Evolutionary conservation across 2,888 invertebrate species (phyloP), one percentile per base, ranked within the genome.

Genomic region (Caradrina kadenii): DNA sequence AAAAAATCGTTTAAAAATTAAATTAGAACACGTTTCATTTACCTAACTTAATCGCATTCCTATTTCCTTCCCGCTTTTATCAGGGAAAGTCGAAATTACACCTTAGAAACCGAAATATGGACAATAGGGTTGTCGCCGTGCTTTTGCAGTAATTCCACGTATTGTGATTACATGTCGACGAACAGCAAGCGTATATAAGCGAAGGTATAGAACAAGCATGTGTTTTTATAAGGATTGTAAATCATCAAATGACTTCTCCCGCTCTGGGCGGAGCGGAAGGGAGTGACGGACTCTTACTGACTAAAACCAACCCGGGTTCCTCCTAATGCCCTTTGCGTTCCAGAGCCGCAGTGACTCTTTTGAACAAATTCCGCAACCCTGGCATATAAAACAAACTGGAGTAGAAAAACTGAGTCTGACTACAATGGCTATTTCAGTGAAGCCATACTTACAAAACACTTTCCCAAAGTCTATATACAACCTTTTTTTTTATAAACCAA

Each of bases 401-500:
- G 1, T 31, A 45, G 17, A 55, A 15, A 45, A 17, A 45, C 17
- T 45, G 17, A 17, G 17, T 17, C 39, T 22, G 13, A 8, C 15
- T 1, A 73, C 64, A 74, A 67, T 31, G 2, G 31, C 49, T 49
- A 53, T 65, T 66, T 3, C 42, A 19, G 42, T 17, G 15, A 35
- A 68, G 39, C 15, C 42, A 19, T 19, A 22, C 59, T 71, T 49
- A 77, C 39, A 60, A 60, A 71, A 53, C 26, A 56, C 52, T 50
- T 63, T 26, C 17, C 21, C 52, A 39, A 19, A 59, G 53, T 53
- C 63, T 69, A 76, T 69, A 76, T 60, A 63, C 65, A 79, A 83
- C 70, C 70, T 81, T 83, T 73, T 58, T n/a, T 19, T 22, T n/a
- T 7, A 80, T 64, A 72, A 75, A 67, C 53, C 67, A 56, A 15